These are phyloP conservation scores for Neoaliturus tenellus DNA, from an alignment of 2,888 invertebrate genomes.

Conservation along the genomic window DNA sequence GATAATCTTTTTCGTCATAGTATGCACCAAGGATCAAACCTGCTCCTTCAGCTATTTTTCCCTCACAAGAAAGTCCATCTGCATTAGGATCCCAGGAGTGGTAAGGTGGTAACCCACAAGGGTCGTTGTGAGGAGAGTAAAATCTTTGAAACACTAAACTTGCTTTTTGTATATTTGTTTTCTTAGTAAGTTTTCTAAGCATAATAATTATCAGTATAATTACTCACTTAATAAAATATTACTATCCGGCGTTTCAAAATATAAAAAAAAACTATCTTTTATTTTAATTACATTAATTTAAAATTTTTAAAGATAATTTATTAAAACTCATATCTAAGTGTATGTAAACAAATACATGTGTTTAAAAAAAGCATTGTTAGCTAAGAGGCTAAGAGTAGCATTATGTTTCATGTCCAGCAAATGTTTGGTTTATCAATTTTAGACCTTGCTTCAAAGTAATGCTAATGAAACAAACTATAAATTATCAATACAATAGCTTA, in stretches of 20 bases:
- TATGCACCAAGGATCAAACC: conserved; percentile 52
- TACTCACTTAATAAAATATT: neutral
- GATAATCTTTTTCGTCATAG: conserved; percentile 43
- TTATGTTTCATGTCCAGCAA: too few species aligned
- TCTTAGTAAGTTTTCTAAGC: neutral
- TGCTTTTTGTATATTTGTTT: neutral
- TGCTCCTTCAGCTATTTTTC: conserved; percentile 44
- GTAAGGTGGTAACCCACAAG: conserved; percentile 45
- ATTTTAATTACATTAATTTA: neutral
- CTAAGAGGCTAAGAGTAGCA: too few species aligned
- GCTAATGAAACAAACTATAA: too few species aligned
- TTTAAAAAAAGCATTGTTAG: neutral
- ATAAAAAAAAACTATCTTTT: neutral
- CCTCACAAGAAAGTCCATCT: conserved; percentile 45
- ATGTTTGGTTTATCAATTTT: too few species aligned
- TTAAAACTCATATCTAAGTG: neutral
- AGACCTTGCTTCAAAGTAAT: too few species aligned
- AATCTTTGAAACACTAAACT: conserved; percentile 23
- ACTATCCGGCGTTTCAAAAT: neutral
- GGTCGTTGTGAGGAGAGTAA: conserved; percentile 41
- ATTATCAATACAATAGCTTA: too few species aligned
- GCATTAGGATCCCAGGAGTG: conserved; percentile 45
- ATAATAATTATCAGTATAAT: neutral
- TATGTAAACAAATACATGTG: neutral
- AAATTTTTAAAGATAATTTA: neutral